Evolutionary conservation across 2,888 invertebrate genomes (phyloP).

Genomic region (Metellina segmentata): DNA sequence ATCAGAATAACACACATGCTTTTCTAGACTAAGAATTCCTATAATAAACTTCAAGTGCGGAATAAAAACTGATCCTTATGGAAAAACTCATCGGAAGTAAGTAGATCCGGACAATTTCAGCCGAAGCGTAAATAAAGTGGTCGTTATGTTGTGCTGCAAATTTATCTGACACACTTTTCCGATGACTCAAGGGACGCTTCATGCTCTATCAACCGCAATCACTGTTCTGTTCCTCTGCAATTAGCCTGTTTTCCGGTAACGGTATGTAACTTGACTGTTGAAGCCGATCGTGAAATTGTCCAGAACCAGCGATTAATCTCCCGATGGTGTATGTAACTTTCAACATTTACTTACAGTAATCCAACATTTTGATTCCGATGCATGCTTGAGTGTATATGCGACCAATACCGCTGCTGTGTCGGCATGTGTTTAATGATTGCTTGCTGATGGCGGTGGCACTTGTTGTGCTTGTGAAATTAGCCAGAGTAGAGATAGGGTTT

Average conservation of each 20-base stretch:
- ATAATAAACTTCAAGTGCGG: too few relatives aligned
- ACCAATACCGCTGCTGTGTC: too few relatives aligned
- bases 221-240: not conserved
- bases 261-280: not conserved
- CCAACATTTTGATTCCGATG: too few relatives aligned
- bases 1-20: too few relatives aligned
- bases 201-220: conserved; percentile 6
- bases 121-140: conserved; percentile 18
- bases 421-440: too few relatives aligned
- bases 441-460: too few relatives aligned
- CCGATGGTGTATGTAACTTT: not conserved
- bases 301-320: not conserved
- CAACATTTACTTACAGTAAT: too few relatives aligned
- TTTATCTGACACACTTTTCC: conserved; percentile 37
- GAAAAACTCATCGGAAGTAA: not conserved
- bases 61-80: too few relatives aligned
- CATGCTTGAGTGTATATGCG: too few relatives aligned
- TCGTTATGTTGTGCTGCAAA: conserved; percentile 29
- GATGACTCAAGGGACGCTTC: not conserved
- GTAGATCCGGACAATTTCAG: not conserved
- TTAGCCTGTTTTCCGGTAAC: not conserved
- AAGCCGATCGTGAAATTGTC: not conserved
- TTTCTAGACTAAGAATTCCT: too few relatives aligned
- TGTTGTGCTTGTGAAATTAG: too few relatives aligned
- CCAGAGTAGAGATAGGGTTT: too few relatives aligned